Evolutionary conservation across 2,888 invertebrate species (phyloP), one percentile per base, ranked within the genome.

Genomic region (Minunthozetes semirufus): DNA sequence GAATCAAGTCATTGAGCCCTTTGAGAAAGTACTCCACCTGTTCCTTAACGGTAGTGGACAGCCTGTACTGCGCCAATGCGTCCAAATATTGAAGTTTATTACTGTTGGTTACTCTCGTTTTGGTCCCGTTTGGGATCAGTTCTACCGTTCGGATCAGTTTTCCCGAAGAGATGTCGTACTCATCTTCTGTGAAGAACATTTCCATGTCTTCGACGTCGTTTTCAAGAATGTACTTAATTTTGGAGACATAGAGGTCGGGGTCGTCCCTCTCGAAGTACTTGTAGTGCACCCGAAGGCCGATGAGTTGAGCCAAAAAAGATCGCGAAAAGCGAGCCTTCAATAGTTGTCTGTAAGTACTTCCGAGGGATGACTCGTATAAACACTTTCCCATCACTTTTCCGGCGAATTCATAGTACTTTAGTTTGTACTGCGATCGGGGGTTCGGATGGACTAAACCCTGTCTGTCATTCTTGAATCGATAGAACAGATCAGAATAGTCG

Each of bases 221-320:
- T 80, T 95, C 94, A 79, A 94, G 84, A 78, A 96, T 90, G 83
- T 94, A 95, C 82, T 93, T 93, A 61, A 95, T 90, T 86, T 95
- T 95, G n/a, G 91, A 90, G 77, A 93, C 85, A 84, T 93, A 95
- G 76, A 95, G 85, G 83, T 94, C 94, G 0, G 95, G 94, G 84
- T 95, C 95, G 82, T 96, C 95, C 84, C 94, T 93, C 82, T 95
- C 94, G 84, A 95, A 95, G 83, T 95, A 93, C 91, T 93, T 94
- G 82, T 93, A 94, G 83, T 94, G 93, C 77, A 95, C 94, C 77
- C 94, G 84, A 48, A 95, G 88, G 22, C 95, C 96, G 81, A 95
- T 95, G 78, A 96, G 88, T 86, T 94, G 94, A 76, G 95, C 95
- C 76, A 95, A 87, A 85, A 96, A 96, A 56, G 94, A 93, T 75